Evolutionary conservation across 2,888 invertebrate species (phyloP).

Genomic region (Leptinotarsa haldemani): DNA sequence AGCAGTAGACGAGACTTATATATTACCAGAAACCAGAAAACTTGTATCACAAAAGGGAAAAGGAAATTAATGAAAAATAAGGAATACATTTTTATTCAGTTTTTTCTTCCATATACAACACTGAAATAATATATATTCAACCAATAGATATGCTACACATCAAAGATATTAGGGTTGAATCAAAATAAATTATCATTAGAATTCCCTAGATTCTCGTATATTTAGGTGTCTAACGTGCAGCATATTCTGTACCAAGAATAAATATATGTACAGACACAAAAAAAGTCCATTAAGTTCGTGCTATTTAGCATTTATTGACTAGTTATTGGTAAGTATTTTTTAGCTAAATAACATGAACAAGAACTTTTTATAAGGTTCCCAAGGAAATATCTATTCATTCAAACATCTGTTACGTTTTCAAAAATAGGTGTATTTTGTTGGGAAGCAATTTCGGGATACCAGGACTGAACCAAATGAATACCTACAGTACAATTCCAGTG

Average conservation of each 20-base stretch:
- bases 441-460: too few relatives aligned
- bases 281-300: constrained; percentile 22
- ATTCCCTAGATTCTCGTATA: background rate
- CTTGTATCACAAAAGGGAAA: too few relatives aligned
- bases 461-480: too few relatives aligned
- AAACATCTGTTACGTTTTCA: background rate
- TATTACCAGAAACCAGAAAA: too few relatives aligned
- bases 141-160: constrained; percentile 8
- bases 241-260: background rate
- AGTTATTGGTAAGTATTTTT: constrained; percentile 27
- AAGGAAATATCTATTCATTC: background rate
- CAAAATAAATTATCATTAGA: background rate
- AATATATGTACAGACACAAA: constrained; percentile 6
- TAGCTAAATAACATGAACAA: constrained; percentile 30
- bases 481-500: too few relatives aligned
- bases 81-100: background rate
- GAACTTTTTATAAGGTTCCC: background rate
- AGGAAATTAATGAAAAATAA: background rate
- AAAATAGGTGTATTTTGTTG: too few relatives aligned
- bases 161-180: background rate
- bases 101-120: background rate
- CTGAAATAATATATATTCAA: background rate
- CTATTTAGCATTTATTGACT: constrained; percentile 30
- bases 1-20: too few relatives aligned
- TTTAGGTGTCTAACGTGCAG: constrained; percentile 6